phyloP scores from a whole-genome alignment of 2,113 vertebrate species.

The Mesitornis unicolor region DNA sequence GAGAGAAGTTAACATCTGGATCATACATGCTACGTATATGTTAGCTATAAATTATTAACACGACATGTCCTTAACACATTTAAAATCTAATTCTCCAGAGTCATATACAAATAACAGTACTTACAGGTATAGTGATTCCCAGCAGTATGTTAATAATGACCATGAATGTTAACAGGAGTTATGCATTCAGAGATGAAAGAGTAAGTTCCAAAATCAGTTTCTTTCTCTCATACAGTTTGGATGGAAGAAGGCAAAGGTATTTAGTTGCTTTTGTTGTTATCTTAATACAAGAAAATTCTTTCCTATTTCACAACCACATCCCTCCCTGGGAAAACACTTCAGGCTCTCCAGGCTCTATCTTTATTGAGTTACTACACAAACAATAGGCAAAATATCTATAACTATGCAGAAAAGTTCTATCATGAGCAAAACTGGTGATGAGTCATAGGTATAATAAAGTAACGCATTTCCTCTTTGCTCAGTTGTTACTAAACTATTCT shows the following conservation, averaged over 20 bases:
- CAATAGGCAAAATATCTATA: not conserved
- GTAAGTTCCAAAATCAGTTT: constrained; percentile 33
- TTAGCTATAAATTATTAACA: not conserved
- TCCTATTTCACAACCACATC: not conserved
- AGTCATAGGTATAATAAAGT: not conserved
- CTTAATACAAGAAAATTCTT: not conserved
- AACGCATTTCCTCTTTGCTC: not conserved
- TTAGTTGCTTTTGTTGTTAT: not conserved
- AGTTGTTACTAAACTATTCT: not conserved
- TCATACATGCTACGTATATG: not conserved
- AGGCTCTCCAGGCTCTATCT: not conserved
- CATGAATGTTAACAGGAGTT: constrained; percentile 46
- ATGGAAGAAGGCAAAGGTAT: constrained; percentile 32
- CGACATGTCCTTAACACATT: not conserved
- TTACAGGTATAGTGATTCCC: constrained; percentile 39
- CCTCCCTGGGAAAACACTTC: not conserved
- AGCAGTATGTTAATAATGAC: constrained; percentile 52
- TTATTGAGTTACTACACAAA: constrained; percentile 13
- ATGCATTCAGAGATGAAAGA: constrained; percentile 23
- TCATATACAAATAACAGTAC: not conserved
- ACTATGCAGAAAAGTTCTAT: not conserved
- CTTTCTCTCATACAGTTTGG: constrained; percentile 26
- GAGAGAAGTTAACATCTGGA: not conserved
- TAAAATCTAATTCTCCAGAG: constrained; percentile 10
- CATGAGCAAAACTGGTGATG: not conserved